Evolutionary conservation across 2,888 invertebrate species (phyloP), one percentile per base, ranked within the genome.

Genomic region (Psylliodes chrysocephalus): DNA sequence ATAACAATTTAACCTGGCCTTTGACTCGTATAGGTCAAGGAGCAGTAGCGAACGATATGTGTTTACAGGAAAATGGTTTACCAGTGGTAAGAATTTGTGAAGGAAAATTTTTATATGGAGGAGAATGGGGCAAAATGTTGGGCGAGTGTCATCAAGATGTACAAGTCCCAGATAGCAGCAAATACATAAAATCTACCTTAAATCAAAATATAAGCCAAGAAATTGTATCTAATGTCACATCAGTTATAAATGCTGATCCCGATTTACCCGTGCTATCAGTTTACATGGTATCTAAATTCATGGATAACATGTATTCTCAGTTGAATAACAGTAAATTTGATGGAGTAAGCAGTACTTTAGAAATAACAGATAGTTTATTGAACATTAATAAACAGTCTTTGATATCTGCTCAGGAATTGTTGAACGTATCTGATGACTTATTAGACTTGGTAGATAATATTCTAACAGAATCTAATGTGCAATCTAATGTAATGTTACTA

Each of bases 401-500:
- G 38, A 65, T 69, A 61, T 77, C 85, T 71, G 84, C 87, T 0
- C 86, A 87, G 79, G 84, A 83, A 17, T 40, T 69, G 7, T 82
- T 90, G 57, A 90, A 90, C 79, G 86, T 89, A 12, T 89, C 90
- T 1, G 89, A 90, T 77, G 84, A 85, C 10, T 83, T 90, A 65
- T 79, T 90, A 53, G 87, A 89, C 72, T 83, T 86, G 5, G 81
- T 89, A 22, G 88, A 87, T 71, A 82, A 83, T 68, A 82, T 87
- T 30, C 83, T 89, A 66, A 84, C 86, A 73, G 79, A 84, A 69
- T 80, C 54, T 1, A 51, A 30, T 5, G 6, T 1, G 2, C n/a
- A 44, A 28, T 42, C 33, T 83, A 61, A 65, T 38, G 38, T 54
- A 10, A 25, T 66, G 1, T 59, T 56, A 12, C 49, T 70, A 10